These are phyloP conservation scores for Phortica okadai DNA, from an alignment of 2,888 invertebrate genomes.

Conservation along the genomic window DNA sequence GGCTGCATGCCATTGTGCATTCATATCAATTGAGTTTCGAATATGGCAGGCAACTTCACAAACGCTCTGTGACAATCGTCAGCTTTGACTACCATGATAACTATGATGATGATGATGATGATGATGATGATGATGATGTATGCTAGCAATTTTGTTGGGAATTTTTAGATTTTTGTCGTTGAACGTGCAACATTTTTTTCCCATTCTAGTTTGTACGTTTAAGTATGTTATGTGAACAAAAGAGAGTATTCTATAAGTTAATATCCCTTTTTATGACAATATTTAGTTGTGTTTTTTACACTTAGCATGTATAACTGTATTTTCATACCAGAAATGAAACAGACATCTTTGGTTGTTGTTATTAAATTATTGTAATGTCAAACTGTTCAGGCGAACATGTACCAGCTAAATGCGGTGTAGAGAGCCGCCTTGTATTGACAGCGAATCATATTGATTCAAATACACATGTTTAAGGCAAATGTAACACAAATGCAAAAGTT, in stretches of 20 bases:
- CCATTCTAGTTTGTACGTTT: neutral
- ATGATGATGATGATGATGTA: neutral
- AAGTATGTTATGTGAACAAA: neutral
- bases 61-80: neutral
- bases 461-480: neutral
- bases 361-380: too few relatives aligned
- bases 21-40: neutral
- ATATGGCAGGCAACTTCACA: neutral
- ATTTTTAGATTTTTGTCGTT: neutral
- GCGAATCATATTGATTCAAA: neutral
- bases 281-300: too few relatives aligned
- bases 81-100: neutral
- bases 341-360: too few relatives aligned
- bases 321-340: too few relatives aligned
- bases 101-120: neutral
- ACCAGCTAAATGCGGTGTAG: neutral
- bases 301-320: too few relatives aligned
- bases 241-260: too few relatives aligned
- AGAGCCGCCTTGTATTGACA: too few relatives aligned
- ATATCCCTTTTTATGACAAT: too few relatives aligned
- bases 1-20: slow-evolving; percentile 9
- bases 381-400: neutral
- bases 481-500: neutral
- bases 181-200: neutral
- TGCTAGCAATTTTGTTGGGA: slow-evolving; percentile 5